These are phyloP conservation scores for Mamestra configurata DNA, from an alignment of 1,140 invertebrate species.

Conservation along the genomic window DNA sequence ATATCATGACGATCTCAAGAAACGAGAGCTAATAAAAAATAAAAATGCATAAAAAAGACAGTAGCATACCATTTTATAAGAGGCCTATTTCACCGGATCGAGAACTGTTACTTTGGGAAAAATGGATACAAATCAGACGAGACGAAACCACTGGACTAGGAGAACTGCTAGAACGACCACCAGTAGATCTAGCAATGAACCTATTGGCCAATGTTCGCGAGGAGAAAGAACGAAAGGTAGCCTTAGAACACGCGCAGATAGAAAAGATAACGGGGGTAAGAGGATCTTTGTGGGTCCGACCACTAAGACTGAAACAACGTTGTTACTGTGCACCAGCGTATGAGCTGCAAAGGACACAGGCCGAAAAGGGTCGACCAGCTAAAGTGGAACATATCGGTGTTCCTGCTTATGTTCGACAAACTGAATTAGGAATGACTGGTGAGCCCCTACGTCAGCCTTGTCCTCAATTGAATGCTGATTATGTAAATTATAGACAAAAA, in stretches of 20 bases:
- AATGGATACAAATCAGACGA: conserved; percentile 80
- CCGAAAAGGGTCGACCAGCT: conserved; percentile 68
- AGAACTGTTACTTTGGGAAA: conserved; percentile 79
- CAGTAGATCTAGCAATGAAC: conserved; percentile 79
- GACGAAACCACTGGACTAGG: conserved; percentile 70
- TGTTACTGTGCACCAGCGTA: conserved; percentile 75
- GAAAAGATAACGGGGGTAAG: conserved; percentile 67
- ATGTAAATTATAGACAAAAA: conserved; percentile 68
- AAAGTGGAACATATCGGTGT: conserved; percentile 80
- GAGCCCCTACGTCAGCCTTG: conserved; percentile 59
- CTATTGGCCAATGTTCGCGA: conserved; percentile 68
- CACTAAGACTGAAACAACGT: conserved; percentile 71
- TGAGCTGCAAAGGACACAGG: conserved; percentile 65
- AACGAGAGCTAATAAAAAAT: neutral
- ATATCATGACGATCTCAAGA: neutral
- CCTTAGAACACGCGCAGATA: conserved; percentile 76
- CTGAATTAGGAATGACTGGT: conserved; percentile 72
- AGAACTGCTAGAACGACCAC: conserved; percentile 60
- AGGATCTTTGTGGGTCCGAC: conserved; percentile 73
- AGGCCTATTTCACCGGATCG: conserved; percentile 61
- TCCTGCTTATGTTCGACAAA: conserved; percentile 78
- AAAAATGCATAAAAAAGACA: conserved; percentile 29
- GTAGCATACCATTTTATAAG: neutral
- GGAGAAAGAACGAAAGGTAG: conserved; percentile 76
- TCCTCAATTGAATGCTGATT: conserved; percentile 66